Evolutionary conservation across 2,888 invertebrate genomes (phyloP), one percentile per base, ranked within the genome.

Genomic region (Platypus cylindrus): DNA sequence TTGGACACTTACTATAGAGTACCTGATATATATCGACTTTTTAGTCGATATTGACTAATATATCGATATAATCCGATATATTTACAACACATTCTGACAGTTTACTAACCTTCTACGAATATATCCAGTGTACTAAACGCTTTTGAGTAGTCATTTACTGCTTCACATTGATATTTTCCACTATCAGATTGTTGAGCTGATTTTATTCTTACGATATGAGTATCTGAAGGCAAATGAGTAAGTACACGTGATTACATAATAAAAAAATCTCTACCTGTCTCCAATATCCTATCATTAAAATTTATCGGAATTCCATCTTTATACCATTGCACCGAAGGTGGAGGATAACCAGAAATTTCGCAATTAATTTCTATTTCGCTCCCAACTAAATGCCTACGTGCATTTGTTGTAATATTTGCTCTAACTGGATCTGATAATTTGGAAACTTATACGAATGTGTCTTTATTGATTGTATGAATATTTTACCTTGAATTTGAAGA

Each of bases 81-180:
- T n/a, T n/a, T n/a, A n/a, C n/a, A n/a, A n/a, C n/a, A n/a, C n/a
- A n/a, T n/a, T n/a, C n/a, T n/a, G n/a, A n/a, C n/a, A n/a, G n/a
- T n/a, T n/a, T n/a, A n/a, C n/a, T n/a, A n/a, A n/a, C n/a, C n/a
- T n/a, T n/a, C n/a, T n/a, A n/a, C n/a, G n/a, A n/a, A n/a, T n/a
- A 93, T 73, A 37, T 68, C 66, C 24, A 81, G 66, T 16, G 71
- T 68, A 50, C 77, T 75, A 13, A 69, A 66, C 47, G 74, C 70
- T 23, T 70, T 68, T 36, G 75, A 76, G 59, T 76, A 77, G 1
- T 70, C 66, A 65, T 93, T 93, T 45, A 67, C 63, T 2, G 87
- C 93, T 54, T 78, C 76, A 60, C 93, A 94, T 32, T 74, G 72
- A 60, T 94, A 94, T 44, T 62, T 63, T 24, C 90, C 93, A 27